phyloP scores from a whole-genome alignment of 2,888 invertebrate genomes.

The Amblyjoppa proteus region DNA sequence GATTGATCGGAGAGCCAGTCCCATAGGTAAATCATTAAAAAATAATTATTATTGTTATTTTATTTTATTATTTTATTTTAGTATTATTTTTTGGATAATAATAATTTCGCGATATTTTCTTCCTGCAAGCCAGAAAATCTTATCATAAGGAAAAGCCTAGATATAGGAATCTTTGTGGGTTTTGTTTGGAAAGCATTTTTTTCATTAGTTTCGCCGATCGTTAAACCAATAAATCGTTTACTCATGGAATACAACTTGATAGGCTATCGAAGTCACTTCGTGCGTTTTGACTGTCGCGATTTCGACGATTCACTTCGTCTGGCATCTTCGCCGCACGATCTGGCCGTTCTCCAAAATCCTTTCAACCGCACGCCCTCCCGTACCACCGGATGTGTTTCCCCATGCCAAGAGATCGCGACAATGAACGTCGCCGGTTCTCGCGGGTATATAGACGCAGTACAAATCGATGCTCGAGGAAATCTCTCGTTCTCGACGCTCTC shows the following conservation, averaged over 20 bases:
- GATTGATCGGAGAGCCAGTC: conserved; percentile 77
- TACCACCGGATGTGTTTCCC: conserved; percentile 11
- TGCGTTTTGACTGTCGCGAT: conserved; percentile 4
- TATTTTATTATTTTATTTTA: no score
- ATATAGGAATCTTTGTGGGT: neutral
- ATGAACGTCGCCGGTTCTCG: conserved; percentile 39
- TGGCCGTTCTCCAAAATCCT: conserved; percentile 27
- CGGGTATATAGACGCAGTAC: neutral
- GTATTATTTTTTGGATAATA: no score
- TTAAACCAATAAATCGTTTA: neutral
- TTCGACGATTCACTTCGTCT: conserved; percentile 19
- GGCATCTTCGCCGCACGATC: conserved; percentile 4
- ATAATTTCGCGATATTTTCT: no score
- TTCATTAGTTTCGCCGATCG: neutral
- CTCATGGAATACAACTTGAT: neutral
- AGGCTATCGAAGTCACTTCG: conserved; percentile 12
- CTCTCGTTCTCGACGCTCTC: conserved; percentile 18
- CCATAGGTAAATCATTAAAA: conserved; percentile 72
- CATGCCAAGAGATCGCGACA: conserved; percentile 33
- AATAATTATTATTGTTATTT: neutral
- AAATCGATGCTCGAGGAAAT: conserved; percentile 25
- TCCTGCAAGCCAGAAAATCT: no score
- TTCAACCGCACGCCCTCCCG: conserved; percentile 3
- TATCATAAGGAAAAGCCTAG: no score
- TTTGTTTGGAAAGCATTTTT: neutral